A percentile compares a stretch with the other conserved stretches of the same genome.
Evolutionary conservation across 2,888 invertebrate genomes (phyloP).

Genomic region (Teinopalpus imperialis): DNA sequence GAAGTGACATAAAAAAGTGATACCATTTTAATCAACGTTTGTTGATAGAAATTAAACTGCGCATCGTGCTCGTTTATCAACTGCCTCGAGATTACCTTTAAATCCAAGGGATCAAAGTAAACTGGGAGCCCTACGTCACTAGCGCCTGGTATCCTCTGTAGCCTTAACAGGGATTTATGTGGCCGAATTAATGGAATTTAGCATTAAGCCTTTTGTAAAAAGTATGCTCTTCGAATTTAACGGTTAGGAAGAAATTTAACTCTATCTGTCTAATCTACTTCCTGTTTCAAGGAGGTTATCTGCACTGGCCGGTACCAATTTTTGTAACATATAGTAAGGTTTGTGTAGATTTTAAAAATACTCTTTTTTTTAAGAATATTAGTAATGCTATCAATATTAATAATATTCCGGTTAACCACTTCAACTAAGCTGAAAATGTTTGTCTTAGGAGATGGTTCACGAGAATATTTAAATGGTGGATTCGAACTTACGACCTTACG

Average conservation of each 20-base stretch:
- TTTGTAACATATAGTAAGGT: too few species aligned
- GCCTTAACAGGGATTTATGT: conserved; percentile 54
- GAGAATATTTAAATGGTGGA: too few species aligned
- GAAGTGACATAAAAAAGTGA: conserved; percentile 2
- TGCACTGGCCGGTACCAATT: too few species aligned
- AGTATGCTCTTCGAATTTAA: conserved; percentile 36
- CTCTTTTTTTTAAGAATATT: too few species aligned
- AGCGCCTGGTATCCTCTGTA: conserved; percentile 31
- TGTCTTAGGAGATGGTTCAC: too few species aligned
- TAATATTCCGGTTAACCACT: too few species aligned
- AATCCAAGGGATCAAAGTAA: conserved; percentile 27
- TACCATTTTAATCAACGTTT: conserved; percentile 18
- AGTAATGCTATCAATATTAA: too few species aligned
- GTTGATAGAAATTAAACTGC: conserved; percentile 27
- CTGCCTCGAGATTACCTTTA: conserved; percentile 27
- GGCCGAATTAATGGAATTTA: conserved; percentile 59
- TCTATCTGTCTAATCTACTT: too few species aligned
- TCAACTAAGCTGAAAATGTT: too few species aligned
- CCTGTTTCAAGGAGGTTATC: too few species aligned
- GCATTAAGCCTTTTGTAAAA: conserved; percentile 54
- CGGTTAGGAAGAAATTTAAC: conserved; percentile 3
- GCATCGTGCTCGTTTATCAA: conserved; percentile 22
- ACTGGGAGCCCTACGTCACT: conserved; percentile 28
- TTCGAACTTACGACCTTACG: too few species aligned
- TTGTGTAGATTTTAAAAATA: too few species aligned